Evolutionary conservation across 2,113 vertebrate genomes (phyloP), one percentile per base, ranked within the genome.

Genomic region (Melanerpes formicivorus): DNA sequence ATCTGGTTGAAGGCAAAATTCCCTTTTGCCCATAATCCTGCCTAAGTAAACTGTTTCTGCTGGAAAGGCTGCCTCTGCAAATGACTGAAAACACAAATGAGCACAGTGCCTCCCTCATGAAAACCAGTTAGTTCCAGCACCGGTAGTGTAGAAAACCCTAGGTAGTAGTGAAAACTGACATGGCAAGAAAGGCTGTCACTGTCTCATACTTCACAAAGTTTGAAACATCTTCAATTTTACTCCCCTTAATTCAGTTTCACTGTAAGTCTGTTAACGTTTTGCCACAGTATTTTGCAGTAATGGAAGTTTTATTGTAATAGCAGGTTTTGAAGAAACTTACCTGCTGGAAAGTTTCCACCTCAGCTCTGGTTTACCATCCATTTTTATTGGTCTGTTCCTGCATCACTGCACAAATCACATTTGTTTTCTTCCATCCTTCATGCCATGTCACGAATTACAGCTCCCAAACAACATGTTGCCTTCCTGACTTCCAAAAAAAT

Each of bases 1-100:
- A 6, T 56, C 75, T 82, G 62, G 72, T 84, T 80, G 89, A 89
- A 89, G 72, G 69, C 93, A 85, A 80, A 94, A 92, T 92, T 89
- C 90, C 90, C 71, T 80, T 88, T 80, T 90, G 90, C 83, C 80
- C 71, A 42, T 74, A 80, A 3, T 1, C 15, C 27, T 60, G 60
- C 87, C 60, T 70, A 3, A 67, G 64, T 90, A 80, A 82, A 89
- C 14, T 62, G 19, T 27, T 69, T 50, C 65, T 76, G 32, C 74
- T 76, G 74, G 64, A 66, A 63, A 78, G n/a, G 30, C 42, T 86
- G 32, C 42, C 40, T 32, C 48, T 77, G 67, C 77, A 27, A 65
- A 58, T 17, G 22, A 50, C 70, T 80, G 78, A 79, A 85, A 84
- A 91, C n/a, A 84, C 78, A 92, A 84, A 84, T 26, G 30, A 74